Evolutionary conservation across 92 coral and sea anemone genomes (phyloP), one percentile per base, ranked within the genome.

Genomic region (Desmophyllum pertusum): DNA sequence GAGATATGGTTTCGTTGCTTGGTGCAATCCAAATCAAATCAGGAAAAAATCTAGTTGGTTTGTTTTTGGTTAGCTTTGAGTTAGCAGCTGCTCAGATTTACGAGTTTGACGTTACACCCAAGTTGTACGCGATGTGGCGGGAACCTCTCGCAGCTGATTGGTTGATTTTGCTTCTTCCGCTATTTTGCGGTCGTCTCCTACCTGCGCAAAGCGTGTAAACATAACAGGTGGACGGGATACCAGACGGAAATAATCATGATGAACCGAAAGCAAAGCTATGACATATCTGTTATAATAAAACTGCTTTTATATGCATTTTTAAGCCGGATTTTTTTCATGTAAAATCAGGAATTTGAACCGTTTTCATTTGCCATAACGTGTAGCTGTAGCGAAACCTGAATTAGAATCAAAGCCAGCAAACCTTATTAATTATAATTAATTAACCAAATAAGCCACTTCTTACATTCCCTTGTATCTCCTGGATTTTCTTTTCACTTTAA

Each of bases 141-240:
- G 38, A 5, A 62, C 25, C n/a, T 29, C 4, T 38, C 15, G 43
- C 37, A 1, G 11, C 36, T 39, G 72, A 82, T 53, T 82, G 86
- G 86, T 57, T 55, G 15, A 18, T 27, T 40, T 29, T 23, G 37
- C 23, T 29, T 72, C 61, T 25, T 5, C 21, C 11, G 4, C 38
- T 15, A 23, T 17, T 40, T 69, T 80, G 86, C 21, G 86, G 78
- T 61, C 27, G 41, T 33, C 19, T 43, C 76, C 71, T 10, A 59
- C 68, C 18, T 6, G 35, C 39, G 2, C 13, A 39, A 33, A 61
- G 86, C 86, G 66, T 29, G 86, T 71, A 82, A 82, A 82, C 86
- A 82, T 7, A 7, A 35, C 86, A 72, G 86, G 86, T 82, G 71
- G 71, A 37, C 19, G 23, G 14, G 10, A 18, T 31, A 39, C 42